These are phyloP conservation scores for Lutjanus erythropterus DNA, from an alignment of 2,113 vertebrate genomes.

Conservation along the genomic window DNA sequence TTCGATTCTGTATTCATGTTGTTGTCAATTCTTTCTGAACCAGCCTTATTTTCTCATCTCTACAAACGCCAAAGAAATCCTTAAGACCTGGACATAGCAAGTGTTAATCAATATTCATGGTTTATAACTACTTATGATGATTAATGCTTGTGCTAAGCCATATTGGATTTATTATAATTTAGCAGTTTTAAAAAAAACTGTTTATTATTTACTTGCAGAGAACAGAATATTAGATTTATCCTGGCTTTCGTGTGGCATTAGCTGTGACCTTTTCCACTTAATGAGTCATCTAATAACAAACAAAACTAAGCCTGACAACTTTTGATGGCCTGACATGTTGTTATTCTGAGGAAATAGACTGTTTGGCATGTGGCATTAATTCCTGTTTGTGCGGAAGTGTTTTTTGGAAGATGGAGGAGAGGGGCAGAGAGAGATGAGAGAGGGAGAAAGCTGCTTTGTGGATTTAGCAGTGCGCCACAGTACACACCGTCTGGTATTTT, in stretches of 20 bases:
- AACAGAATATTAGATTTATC: slow-evolving; percentile 18
- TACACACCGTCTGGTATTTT: slow-evolving; percentile 77
- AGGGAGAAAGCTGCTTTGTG: slow-evolving; percentile 77
- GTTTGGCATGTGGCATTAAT: slow-evolving; percentile 44
- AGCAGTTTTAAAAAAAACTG: background rate
- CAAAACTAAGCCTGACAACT: slow-evolving; percentile 33
- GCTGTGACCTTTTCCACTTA: slow-evolving; percentile 27
- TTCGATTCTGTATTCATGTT: background rate
- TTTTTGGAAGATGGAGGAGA: slow-evolving; percentile 62
- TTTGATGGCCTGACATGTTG: slow-evolving; percentile 37
- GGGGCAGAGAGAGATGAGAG: slow-evolving; percentile 61
- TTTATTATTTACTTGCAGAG: slow-evolving; percentile 8
- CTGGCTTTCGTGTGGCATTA: background rate
- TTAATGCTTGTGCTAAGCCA: background rate
- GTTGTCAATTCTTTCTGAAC: background rate
- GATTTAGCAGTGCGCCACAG: slow-evolving; percentile 69
- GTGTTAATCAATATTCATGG: background rate
- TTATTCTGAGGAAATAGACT: slow-evolving; percentile 45
- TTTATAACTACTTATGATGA: background rate
- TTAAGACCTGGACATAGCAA: no score
- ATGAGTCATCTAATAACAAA: slow-evolving; percentile 47
- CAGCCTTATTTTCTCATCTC: background rate
- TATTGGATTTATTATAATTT: slow-evolving; percentile 14
- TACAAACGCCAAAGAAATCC: background rate
- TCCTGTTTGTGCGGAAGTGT: slow-evolving; percentile 63